These are phyloP conservation scores for Actenoides lindsayi DNA, from an alignment of 2,113 vertebrate species.

Conservation along the genomic window DNA sequence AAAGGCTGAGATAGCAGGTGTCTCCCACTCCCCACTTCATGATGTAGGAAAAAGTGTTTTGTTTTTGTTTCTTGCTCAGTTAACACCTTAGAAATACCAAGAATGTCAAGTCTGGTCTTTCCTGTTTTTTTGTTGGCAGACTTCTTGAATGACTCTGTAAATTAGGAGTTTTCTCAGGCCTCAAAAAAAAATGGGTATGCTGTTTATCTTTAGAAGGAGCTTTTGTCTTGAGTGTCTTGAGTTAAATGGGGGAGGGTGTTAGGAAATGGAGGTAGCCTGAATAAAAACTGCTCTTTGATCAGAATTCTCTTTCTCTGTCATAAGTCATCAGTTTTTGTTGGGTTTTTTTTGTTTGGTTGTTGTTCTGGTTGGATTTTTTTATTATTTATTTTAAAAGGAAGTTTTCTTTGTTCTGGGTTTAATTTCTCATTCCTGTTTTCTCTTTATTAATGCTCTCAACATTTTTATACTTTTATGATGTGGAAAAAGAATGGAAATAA, in stretches of 20 bases:
- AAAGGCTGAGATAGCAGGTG: neutral
- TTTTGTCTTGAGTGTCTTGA: neutral
- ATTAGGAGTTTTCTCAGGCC: conserved; percentile 43
- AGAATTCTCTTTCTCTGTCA: neutral
- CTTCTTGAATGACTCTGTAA: conserved; percentile 36
- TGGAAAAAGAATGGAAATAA: neutral
- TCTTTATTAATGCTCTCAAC: neutral
- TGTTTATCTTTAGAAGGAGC: conserved; percentile 24
- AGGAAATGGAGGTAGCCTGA: neutral
- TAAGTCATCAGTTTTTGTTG: neutral
- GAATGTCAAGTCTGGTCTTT: conserved; percentile 40
- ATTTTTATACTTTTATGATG: neutral
- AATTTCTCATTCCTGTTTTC: neutral
- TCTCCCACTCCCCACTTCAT: neutral
- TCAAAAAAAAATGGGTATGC: neutral
- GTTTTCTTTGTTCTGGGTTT: neutral
- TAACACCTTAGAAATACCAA: conserved; percentile 29
- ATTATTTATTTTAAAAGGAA: neutral
- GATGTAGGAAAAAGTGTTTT: neutral
- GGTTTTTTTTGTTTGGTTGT: neutral
- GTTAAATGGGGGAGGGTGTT: neutral
- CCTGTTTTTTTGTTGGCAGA: conserved; percentile 36
- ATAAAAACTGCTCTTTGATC: neutral
- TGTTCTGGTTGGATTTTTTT: neutral
- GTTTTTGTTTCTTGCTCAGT: neutral